Percentiles rank a stretch among this genome's conserved stretches.
phyloP scores from a whole-genome alignment of 2,888 invertebrate species.

The Drosophila nr. perissopoda region DNA sequence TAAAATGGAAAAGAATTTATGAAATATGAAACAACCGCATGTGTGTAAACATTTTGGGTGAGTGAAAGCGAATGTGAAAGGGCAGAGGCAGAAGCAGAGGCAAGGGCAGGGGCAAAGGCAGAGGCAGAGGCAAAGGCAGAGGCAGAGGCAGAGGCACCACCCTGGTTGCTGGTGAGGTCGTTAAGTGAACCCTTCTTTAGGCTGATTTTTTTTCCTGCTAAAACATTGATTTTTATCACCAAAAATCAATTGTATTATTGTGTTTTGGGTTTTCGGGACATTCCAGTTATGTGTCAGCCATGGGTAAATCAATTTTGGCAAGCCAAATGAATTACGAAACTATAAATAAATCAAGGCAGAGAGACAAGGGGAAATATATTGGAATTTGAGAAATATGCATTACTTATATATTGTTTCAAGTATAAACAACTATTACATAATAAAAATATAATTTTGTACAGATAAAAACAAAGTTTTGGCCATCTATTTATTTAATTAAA shows the following conservation, averaged over 20 bases:
- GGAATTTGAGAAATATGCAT: background rate
- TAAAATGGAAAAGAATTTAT: conserved; percentile 47
- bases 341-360: conserved; percentile 22
- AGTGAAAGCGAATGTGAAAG: conserved; percentile 45
- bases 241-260: conserved; percentile 81
- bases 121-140: conserved; percentile 13
- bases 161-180: conserved; percentile 22
- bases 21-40: conserved; percentile 81
- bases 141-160: conserved; percentile 3
- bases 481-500: background rate
- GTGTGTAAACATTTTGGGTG: conserved; percentile 73
- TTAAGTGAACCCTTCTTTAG: conserved; percentile 61
- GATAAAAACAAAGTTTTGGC: background rate
- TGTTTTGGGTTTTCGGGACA: conserved; percentile 58
- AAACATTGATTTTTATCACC: conserved; percentile 79
- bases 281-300: conserved; percentile 50
- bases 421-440: background rate
- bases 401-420: background rate
- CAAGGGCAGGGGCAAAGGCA: background rate
- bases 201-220: conserved; percentile 32
- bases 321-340: conserved; percentile 52
- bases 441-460: background rate
- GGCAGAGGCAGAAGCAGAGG: conserved; percentile 8
- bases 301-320: conserved; percentile 71
- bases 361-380: background rate